A percentile compares a stretch with the other conserved stretches of the same genome.
Evolutionary conservation across 1,140 invertebrate species (phyloP).

Genomic region (Ceratosolen solmsi): DNA sequence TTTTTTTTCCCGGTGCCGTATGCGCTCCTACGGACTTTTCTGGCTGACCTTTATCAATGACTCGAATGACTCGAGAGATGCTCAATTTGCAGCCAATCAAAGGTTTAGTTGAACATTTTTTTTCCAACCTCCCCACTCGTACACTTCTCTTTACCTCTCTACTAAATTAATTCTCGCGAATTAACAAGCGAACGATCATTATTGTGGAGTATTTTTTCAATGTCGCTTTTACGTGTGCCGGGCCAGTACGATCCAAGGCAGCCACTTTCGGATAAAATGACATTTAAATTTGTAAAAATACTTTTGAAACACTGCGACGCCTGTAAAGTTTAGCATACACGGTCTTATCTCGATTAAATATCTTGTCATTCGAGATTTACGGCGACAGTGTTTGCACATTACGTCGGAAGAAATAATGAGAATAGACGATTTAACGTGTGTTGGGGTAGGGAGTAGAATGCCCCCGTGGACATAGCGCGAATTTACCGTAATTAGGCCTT

Average conservation of each 20-base stretch:
- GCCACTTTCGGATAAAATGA: neutral
- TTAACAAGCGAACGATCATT: neutral
- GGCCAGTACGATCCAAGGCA: neutral
- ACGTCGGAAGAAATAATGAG: too few species aligned
- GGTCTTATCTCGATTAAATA: too few species aligned
- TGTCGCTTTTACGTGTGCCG: neutral
- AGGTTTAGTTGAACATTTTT: neutral
- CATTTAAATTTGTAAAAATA: neutral
- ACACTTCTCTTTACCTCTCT: neutral
- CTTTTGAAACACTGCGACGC: too few species aligned
- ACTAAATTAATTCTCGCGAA: neutral
- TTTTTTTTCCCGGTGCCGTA: neutral
- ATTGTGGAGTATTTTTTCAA: neutral
- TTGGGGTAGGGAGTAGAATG: too few species aligned
- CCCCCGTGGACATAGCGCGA: too few species aligned
- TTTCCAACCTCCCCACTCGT: neutral
- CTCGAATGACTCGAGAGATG: neutral
- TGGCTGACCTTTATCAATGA: slow-evolving; percentile 1
- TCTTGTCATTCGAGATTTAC: too few species aligned
- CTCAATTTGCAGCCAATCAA: slow-evolving; percentile 36
- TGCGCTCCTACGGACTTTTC: neutral
- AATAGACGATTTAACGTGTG: too few species aligned
- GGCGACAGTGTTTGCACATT: too few species aligned
- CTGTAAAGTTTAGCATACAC: too few species aligned
- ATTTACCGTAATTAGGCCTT: too few species aligned